A percentile compares a stretch with the other conserved stretches of the same genome.
Evolutionary conservation across 2,888 invertebrate species (phyloP).

Genomic region (Pyrgus malvae): DNA sequence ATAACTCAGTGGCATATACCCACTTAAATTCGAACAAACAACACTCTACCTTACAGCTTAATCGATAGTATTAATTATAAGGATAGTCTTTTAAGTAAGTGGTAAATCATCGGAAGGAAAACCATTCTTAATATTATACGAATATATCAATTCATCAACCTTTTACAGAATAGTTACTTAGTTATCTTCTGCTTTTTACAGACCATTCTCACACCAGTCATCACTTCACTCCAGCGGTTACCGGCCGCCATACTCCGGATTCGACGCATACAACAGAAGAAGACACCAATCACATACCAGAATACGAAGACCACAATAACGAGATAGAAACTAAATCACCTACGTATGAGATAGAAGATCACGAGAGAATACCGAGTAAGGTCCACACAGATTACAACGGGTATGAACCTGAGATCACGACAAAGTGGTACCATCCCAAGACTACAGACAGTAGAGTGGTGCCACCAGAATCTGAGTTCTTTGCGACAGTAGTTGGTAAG

Average conservation of each 20-base stretch:
- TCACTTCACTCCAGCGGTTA: constrained; percentile 62
- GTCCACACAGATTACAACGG: constrained; percentile 70
- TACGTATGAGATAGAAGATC: constrained; percentile 56
- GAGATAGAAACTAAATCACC: constrained; percentile 63
- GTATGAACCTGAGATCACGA: constrained; percentile 66
- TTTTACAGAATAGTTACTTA: too few relatives aligned
- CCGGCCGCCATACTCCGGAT: constrained; percentile 51
- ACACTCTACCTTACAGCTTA: too few relatives aligned
- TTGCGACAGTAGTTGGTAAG: constrained; percentile 75
- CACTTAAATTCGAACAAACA: too few relatives aligned
- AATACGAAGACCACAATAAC: constrained; percentile 62
- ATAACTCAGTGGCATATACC: too few relatives aligned
- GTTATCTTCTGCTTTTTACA: too few relatives aligned
- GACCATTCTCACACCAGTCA: constrained; percentile 62
- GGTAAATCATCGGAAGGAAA: too few relatives aligned
- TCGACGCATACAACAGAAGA: constrained; percentile 74
- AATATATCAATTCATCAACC: too few relatives aligned
- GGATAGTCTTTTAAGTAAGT: too few relatives aligned
- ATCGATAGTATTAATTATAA: too few relatives aligned
- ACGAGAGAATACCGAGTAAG: constrained; percentile 43
- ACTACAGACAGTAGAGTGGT: constrained; percentile 72
- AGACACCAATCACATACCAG: constrained; percentile 65
- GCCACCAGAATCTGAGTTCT: constrained; percentile 74
- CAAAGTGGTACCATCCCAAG: constrained; percentile 75
- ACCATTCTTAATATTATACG: too few relatives aligned